A percentile compares a stretch with the other conserved stretches of the same genome.
Evolutionary conservation across 1,140 invertebrate genomes (phyloP).

Genomic region (silkworm (Bombyx mori)): ASM3026992v2 NC_085121.1:8241001-8241500

Average conservation of each 20-base stretch:
- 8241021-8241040: slow-evolving; percentile 58
- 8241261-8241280: slow-evolving; percentile 47
- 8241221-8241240: slow-evolving; percentile 31
- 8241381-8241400: slow-evolving; percentile 60
- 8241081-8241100: slow-evolving; percentile 54
- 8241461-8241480: slow-evolving; percentile 62
- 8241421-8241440: slow-evolving; percentile 62
- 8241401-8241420: slow-evolving; percentile 56
- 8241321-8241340: slow-evolving; percentile 50
- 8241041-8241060: slow-evolving; percentile 41
- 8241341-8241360: slow-evolving; percentile 69
- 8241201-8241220: slow-evolving; percentile 26
- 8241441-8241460: slow-evolving; percentile 68
- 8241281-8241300: slow-evolving; percentile 58
- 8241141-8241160: slow-evolving; percentile 68
- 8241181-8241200: slow-evolving; percentile 27
- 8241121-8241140: slow-evolving; percentile 57
- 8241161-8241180: slow-evolving; percentile 67
- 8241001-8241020: slow-evolving; percentile 42
- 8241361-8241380: slow-evolving; percentile 70
- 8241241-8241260: slow-evolving; percentile 35
- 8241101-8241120: slow-evolving; percentile 39
- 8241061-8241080: slow-evolving; percentile 53
- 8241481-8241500: slow-evolving; percentile 63
- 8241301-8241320: slow-evolving; percentile 59